Evolutionary conservation across 2,113 vertebrate genomes (phyloP), one percentile per base, ranked within the genome.

Genomic region (Elachura formosa): DNA sequence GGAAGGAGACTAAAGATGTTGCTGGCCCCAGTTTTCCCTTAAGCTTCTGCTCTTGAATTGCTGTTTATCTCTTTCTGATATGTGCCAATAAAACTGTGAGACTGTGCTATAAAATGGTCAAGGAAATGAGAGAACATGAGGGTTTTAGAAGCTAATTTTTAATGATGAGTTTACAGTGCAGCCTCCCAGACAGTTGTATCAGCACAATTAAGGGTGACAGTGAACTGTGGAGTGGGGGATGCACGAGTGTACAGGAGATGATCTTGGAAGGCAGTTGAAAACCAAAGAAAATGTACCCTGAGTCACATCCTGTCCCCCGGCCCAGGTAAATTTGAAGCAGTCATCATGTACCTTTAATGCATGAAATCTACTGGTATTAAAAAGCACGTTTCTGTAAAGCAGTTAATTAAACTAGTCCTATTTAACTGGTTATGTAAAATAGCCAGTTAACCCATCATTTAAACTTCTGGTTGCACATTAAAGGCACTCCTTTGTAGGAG

Each of bases 51-150:
- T 90, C 46, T 74, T 63, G 59, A 76, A 41, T 63, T 88, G 59
- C 55, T 69, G 33, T 80, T 92, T 92, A 83, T 86, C 54, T 43
- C 54, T 91, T 76, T 77, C 79, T 90, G 64, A 74, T 67, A 55
- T 46, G 24, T 80, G 59, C 85, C 67, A 74, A 58, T 90, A 81
- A 88, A 95, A 51, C 79, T 13, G 34, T 80, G 56, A 85, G 75
- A 17, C 58, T 23, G 12, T 2, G 5, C 79, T 63, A 62, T 92
- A 74, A 93, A 92, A 80, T 20, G 29, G 51, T 55, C 51, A 74
- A 86, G 85, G 79, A 92, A 96, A 94, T 77, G 72, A 93, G 75
- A 93, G 79, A 90, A 90, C 46, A 36, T 77, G 72, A 77, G 79
- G 51, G n/a, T 62, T 94, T 93, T 38, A 63, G 85, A 71, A 55